Evolutionary conservation across 2,888 invertebrate species (phyloP).

Genomic region (Papilio protenor): DNA sequence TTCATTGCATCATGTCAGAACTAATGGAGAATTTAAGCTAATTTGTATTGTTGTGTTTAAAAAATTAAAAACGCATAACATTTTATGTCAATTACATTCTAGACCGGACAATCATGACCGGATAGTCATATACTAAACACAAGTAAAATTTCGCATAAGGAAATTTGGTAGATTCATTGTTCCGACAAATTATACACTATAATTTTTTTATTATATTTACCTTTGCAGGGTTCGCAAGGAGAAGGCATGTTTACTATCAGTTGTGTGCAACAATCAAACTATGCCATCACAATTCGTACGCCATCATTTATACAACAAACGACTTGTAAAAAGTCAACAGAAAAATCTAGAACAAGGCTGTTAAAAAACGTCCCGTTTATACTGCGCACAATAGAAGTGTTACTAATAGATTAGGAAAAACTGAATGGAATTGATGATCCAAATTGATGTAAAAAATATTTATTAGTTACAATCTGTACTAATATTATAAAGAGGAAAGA

Average conservation of each 20-base stretch:
- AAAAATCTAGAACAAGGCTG: slow-evolving; percentile 69
- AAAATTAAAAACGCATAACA: too few relatives aligned
- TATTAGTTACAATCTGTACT: too few relatives aligned
- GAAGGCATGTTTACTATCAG: slow-evolving; percentile 76
- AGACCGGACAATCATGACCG: too few relatives aligned
- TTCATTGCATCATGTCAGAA: too few relatives aligned
- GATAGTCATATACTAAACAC: too few relatives aligned
- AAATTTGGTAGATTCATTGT: too few relatives aligned
- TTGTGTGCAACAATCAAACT: slow-evolving; percentile 55
- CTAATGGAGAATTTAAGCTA: too few relatives aligned
- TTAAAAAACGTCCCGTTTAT: slow-evolving; percentile 57
- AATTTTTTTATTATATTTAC: neutral
- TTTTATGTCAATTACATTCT: too few relatives aligned
- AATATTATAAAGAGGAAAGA: too few relatives aligned
- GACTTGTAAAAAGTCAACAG: slow-evolving; percentile 61
- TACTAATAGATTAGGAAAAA: slow-evolving; percentile 39
- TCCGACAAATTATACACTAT: too few relatives aligned
- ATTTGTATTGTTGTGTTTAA: too few relatives aligned
- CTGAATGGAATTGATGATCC: slow-evolving; percentile 25
- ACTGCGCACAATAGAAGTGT: slow-evolving; percentile 45
- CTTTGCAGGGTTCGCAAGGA: slow-evolving; percentile 85
- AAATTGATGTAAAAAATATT: neutral
- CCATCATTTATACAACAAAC: slow-evolving; percentile 65
- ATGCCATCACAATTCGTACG: slow-evolving; percentile 47
- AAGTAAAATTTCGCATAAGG: too few relatives aligned